phyloP scores from a whole-genome alignment of 2,888 invertebrate species.

The Amiota minor region DNA sequence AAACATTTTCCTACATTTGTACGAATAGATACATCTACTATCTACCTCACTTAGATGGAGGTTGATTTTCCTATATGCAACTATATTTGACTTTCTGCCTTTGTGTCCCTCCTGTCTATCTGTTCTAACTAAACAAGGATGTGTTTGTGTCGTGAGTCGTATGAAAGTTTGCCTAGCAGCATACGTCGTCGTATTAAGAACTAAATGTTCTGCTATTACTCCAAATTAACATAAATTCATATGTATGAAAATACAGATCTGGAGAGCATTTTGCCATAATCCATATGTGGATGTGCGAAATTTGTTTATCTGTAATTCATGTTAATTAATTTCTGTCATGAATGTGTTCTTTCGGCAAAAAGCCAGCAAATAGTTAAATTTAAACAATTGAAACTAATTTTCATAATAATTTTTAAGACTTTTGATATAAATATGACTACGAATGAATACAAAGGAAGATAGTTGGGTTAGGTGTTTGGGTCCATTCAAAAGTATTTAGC shows the following conservation, averaged over 20 bases:
- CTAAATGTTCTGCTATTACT: constrained; percentile 56
- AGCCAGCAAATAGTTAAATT: constrained; percentile 6
- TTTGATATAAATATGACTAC: neutral
- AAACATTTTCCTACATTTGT: neutral
- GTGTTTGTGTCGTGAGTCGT: constrained; percentile 14
- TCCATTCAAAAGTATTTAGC: neutral
- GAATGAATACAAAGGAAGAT: too few species aligned
- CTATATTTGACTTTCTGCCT: neutral
- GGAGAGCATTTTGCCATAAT: neutral
- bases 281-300: neutral
- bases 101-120: neutral
- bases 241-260: constrained; percentile 30
- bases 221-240: constrained; percentile 51
- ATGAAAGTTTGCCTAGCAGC: constrained; percentile 32
- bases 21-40: constrained; percentile 33
- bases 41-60: constrained; percentile 23
- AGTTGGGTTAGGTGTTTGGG: neutral
- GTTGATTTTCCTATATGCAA: neutral
- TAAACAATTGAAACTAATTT: constrained; percentile 25
- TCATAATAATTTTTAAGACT: neutral
- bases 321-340: constrained; percentile 33
- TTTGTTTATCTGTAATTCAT: constrained; percentile 27
- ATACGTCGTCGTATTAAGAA: constrained; percentile 44
- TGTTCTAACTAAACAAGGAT: neutral
- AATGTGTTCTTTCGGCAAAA: constrained; percentile 7